A percentile compares a stretch with the other conserved stretches of the same genome.
phyloP scores from a whole-genome alignment of 1,140 invertebrate genomes.

The Eupeodes corollae region DNA sequence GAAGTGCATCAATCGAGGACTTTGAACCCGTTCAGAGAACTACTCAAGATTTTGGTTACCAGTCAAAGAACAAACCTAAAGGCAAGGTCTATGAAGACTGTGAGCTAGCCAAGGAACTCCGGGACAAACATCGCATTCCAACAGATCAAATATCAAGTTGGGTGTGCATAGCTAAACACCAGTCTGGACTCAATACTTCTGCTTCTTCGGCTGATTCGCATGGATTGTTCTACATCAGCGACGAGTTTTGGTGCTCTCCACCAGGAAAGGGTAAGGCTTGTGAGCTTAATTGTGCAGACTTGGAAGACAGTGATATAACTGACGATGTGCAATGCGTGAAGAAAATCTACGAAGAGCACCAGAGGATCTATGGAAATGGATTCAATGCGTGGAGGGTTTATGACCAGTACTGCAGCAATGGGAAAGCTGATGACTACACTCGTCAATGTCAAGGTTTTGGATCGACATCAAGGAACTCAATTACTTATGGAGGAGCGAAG shows the following conservation, averaged over 20 bases:
- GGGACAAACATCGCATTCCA: conserved; percentile 38
- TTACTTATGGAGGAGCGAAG: too few relatives aligned
- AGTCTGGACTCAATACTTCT: conserved; percentile 53
- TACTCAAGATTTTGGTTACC: background rate
- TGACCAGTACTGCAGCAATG: conserved; percentile 8
- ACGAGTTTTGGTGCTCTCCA: conserved; percentile 54
- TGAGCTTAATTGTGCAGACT: conserved; percentile 42
- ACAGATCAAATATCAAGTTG: conserved; percentile 47
- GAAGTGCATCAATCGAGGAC: background rate
- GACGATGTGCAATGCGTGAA: conserved; percentile 51
- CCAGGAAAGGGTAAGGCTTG: conserved; percentile 43
- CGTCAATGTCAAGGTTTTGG: too few relatives aligned
- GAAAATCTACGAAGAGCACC: conserved; percentile 47
- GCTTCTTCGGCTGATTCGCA: conserved; percentile 50
- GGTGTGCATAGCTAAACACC: conserved; percentile 59
- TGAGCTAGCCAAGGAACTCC: conserved; percentile 47
- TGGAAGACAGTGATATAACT: conserved; percentile 51
- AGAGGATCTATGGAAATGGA: conserved; percentile 47
- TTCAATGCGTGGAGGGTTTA: conserved; percentile 58
- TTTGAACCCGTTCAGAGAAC: background rate
- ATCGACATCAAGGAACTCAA: too few relatives aligned
- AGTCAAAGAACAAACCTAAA: background rate
- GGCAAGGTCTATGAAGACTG: conserved; percentile 48
- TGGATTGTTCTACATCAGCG: conserved; percentile 57
- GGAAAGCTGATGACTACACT: too few relatives aligned